Evolutionary conservation across 2,113 vertebrate species (phyloP), one percentile per base, ranked within the genome.

Genomic region (Colinus virginianus): DNA sequence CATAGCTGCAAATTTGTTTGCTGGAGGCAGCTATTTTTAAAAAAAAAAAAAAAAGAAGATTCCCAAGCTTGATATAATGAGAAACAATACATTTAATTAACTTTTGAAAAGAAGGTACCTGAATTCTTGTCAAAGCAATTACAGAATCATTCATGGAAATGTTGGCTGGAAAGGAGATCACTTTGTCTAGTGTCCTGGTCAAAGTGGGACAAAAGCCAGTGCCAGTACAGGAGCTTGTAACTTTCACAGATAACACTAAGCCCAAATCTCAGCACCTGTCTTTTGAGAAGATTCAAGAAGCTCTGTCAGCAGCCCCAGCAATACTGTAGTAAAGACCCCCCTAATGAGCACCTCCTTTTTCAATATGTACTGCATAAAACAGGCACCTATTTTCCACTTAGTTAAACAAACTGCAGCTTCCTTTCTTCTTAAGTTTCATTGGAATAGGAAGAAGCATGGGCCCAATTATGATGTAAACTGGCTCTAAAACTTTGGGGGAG

Each of bases 61-160:
- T 94, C 63, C 43, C 61, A 83, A 77, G 69, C 17, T 11, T 38
- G 25, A 49, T 55, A 38, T 80, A 95, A 72, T 59, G 61, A 85
- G 59, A 83, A 94, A 77, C 38, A 93, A 83, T 74, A 93, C 70
- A 93, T 88, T 64, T 80, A 12, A 61, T 59, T 94, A 70, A 34
- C 23, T 87, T 90, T 63, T 58, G 19, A 74, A 38, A 74, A 85
- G 48, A 68, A 87, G 63, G 55, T 40, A 82, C 80, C 55, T 78
- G 78, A 90, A 62, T 93, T 94, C 20, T 51, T 64, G 75, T 83
- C 38, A 71, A 51, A 90, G 46, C 51, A 78, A 55, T 86, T 86
- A 45, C 21, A 80, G 63, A 83, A 77, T 80, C 85, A 64, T 64
- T 74, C 78, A 59, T 6, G 9, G 58, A 45, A 82, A 79, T 26